Conservation (phyloP, 2,888 invertebrate genomes). For the Morpho helenor region DNA sequence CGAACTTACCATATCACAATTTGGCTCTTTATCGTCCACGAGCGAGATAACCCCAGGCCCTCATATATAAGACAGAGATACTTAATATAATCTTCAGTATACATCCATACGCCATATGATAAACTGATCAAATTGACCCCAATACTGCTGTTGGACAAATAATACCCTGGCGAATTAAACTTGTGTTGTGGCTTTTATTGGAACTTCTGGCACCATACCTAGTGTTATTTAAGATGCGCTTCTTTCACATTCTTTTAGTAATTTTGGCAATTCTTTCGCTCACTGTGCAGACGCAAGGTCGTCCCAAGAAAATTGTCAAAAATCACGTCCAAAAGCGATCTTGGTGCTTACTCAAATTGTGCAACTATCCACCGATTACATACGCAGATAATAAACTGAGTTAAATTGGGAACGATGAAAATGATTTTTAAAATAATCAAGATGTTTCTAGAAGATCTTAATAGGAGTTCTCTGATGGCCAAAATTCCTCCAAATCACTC, state of each 20-base stretch:
- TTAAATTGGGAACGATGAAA: neutral
- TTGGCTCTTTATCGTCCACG: slow-evolving; percentile 69
- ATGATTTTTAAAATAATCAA: neutral
- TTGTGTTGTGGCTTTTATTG: neutral
- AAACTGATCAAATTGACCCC: slow-evolving; percentile 29
- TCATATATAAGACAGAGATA: slow-evolving; percentile 53
- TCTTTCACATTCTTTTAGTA: slow-evolving; percentile 44
- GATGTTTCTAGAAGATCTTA: neutral
- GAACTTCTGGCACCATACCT: no score
- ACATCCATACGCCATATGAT: slow-evolving; percentile 45
- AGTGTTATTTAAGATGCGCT: slow-evolving; percentile 45
- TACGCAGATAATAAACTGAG: slow-evolving; percentile 34
- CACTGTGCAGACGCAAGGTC: slow-evolving; percentile 35
- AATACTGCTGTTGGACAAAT: slow-evolving; percentile 13
- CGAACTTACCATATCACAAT: slow-evolving; percentile 60
- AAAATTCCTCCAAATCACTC: no score
- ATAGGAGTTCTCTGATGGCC: no score
- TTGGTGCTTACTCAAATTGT: slow-evolving; percentile 58
- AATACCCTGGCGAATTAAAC: slow-evolving; percentile 8
- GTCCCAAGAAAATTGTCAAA: slow-evolving; percentile 38
- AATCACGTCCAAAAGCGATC: slow-evolving; percentile 44
- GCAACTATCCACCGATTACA: slow-evolving; percentile 44
- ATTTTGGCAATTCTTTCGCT: slow-evolving; percentile 42
- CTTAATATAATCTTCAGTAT: slow-evolving; percentile 51
- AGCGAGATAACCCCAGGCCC: slow-evolving; percentile 60